phyloP scores from a whole-genome alignment of 1,140 invertebrate species.

The Littorina saxatilis region DNA sequence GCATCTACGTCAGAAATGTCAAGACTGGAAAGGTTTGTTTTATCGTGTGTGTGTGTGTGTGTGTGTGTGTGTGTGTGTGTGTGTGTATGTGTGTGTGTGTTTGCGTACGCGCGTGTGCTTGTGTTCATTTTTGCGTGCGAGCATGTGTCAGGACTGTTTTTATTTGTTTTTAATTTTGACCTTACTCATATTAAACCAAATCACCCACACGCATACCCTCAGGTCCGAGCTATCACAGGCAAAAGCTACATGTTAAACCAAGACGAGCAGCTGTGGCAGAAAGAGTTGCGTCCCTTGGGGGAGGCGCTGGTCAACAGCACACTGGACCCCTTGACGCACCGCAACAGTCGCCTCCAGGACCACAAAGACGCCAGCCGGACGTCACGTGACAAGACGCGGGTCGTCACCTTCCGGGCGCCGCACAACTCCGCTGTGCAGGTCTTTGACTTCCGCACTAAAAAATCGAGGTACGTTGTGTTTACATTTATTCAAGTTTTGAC shows the following conservation, averaged over 20 bases:
- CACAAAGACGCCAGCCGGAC: conserved; percentile 21
- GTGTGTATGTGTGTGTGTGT: too few species aligned
- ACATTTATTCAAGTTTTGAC: too few species aligned
- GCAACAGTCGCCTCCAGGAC: conserved; percentile 52
- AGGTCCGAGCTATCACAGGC: conserved; percentile 77
- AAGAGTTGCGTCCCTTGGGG: conserved; percentile 75
- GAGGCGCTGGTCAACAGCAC: conserved; percentile 70
- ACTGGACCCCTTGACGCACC: conserved; percentile 76
- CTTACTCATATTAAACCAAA: not conserved
- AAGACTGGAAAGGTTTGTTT: conserved; percentile 77
- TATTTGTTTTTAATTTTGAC: not conserved
- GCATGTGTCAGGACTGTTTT: not conserved
- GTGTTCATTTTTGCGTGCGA: too few species aligned
- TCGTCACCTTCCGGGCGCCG: conserved; percentile 77
- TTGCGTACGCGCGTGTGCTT: too few species aligned
- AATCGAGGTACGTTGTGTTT: too few species aligned
- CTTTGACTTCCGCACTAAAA: conserved; percentile 79
- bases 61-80: not conserved
- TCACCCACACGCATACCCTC: too few species aligned
- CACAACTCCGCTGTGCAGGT: conserved; percentile 80
- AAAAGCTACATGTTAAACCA: conserved; percentile 79
- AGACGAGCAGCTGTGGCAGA: conserved; percentile 79
- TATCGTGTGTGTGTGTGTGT: too few species aligned
- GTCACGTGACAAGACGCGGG: conserved; percentile 72
- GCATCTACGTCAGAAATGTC: conserved; percentile 78